Evolutionary conservation across 2,888 invertebrate species (phyloP), one percentile per base, ranked within the genome.

Genomic region (Archips xylosteana): DNA sequence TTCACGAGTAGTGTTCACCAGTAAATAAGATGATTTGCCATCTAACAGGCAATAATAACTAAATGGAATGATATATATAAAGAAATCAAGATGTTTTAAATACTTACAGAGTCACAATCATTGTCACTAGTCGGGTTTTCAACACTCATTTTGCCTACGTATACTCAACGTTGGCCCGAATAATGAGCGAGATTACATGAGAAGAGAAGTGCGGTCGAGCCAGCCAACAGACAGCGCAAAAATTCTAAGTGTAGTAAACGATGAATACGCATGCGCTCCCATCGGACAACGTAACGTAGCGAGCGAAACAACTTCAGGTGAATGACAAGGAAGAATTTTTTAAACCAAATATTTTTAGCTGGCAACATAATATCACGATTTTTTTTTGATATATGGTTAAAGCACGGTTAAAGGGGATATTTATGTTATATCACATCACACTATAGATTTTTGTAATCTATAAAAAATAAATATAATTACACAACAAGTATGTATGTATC

Each of bases 131-230:
- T 92, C 84, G 95, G 94, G 91, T 95, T 96, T 95, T 96, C 96
- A 79, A 95, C 95, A 89, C 96, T 96, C 96, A 96, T 96, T 94
- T 94, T 94, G 94, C 92, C 92, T 86, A 94, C 94, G 94, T 94
- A 91, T 91, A 89, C 87, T 83, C 80, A 82, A 87, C 89, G 88
- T 87, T 88, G 83, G 87, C 83, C 81, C 84, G 66, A 76, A 69
- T 74, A 74, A 70, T 65, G 74, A 74, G 65, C 10, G 81, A 86
- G 85, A 89, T 89, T 90, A 89, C 89, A 91, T 91, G 91, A 89
- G 89, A 81, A 84, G 91, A 89, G 89, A 81, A 84, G 80, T 80
- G 80, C 80, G 76, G 75, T 77, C 75, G 79, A 70, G 70, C 76
- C 73, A 70, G 70, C 76, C 73, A 81, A 78, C 83, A 80, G 85